Base-by-base conservation (phyloP, 37 sponge, comb jelly and placozoan genomes). In the Aphrocallistes beatrix region DNA sequence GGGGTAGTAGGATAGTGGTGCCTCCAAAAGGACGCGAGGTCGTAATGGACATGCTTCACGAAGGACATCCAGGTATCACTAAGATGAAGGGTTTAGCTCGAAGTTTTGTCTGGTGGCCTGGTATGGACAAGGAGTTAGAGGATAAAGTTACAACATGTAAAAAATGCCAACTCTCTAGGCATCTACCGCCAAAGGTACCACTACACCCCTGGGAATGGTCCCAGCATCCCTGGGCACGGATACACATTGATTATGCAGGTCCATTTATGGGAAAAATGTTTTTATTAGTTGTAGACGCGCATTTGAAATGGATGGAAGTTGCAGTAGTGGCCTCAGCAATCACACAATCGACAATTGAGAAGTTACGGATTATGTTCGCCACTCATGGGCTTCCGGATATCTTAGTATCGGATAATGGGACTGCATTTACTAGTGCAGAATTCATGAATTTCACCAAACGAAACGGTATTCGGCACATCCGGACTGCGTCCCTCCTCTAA, bases 201-300 rank as follows among this genome's bases (percentile, higher is more conserved):
- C 37, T 84, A 10, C 51, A 84, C 32, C 85, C 85, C 0, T 84
- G 85, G 85, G 85, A 84, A 49, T 84, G 85, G 85, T 51, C 51
- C 1, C 23, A 1, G 23, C 50, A 50, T 30, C 84, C 85, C 32
- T 84, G 85, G 84, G 23, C 84, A n/a, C 45, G 84, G 1, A 23
- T 84, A 10, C 84, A 84, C 84, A 8, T 84, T 39, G 84, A 84
- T 84, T 84, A 84, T 25, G 84, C 50, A 21, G 84, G 84, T 10
- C 84, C 84, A 23, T 47, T 39, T 19, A 25, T 47, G 28, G 84
- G 84, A 9, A 84, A 84, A 42, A 84, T 82, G 83, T 37, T 82
- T 23, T 37, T 82, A 23, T 10, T 82, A 9, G 39, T 37, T 8
- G 38, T 82, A 36, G 83, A 82, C 6, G 45, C 45, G 0, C 84